Evolutionary conservation across 1,140 invertebrate genomes (phyloP).

Genomic region (Procambarus clarkii): DNA sequence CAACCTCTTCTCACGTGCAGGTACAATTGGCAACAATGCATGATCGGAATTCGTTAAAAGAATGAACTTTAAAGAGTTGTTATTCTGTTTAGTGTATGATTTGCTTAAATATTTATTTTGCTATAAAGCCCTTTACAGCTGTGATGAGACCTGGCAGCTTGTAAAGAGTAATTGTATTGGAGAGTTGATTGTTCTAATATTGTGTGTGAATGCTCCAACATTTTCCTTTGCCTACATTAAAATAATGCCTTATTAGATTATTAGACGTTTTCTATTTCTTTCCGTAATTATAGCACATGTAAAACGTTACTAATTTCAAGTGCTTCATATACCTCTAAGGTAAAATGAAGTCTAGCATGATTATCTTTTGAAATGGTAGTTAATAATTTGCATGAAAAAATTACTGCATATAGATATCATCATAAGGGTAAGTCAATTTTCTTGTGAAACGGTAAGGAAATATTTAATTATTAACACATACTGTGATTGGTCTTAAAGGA

Average conservation of each 20-base stretch:
- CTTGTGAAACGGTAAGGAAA: no score
- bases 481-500: no score
- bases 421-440: no score
- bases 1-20: slow-evolving; percentile 73
- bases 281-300: not conserved
- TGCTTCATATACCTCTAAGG: not conserved
- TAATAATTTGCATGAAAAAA: not conserved
- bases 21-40: slow-evolving; percentile 56
- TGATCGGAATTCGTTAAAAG: not conserved
- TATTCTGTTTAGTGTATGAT: not conserved
- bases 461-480: no score
- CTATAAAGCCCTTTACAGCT: not conserved
- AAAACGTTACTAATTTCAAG: not conserved
- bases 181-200: not conserved
- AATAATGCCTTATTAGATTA: not conserved
- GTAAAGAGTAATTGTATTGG: not conserved
- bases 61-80: not conserved
- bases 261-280: not conserved
- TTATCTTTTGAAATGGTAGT: not conserved
- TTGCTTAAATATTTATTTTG: not conserved
- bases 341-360: not conserved
- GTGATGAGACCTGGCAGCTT: not conserved
- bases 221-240: not conserved
- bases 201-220: not conserved
- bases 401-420: not conserved